Conservation (phyloP, 2,888 invertebrate genomes). For the Sarcophaga variegata region DNA sequence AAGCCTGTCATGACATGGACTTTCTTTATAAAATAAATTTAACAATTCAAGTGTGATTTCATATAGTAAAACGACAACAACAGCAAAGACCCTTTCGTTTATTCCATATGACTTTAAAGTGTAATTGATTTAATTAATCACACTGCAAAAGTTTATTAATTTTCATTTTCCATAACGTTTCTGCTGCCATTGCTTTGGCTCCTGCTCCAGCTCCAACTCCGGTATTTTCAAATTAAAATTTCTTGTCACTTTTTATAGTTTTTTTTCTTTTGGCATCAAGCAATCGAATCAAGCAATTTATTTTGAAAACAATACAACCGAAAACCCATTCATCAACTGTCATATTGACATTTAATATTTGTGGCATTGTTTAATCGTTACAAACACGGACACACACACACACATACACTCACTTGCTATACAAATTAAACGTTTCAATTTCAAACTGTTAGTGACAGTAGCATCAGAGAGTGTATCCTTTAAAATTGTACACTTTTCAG, state of each 20-base stretch:
- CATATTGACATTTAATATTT: conserved; percentile 27
- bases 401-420: background rate
- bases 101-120: no score
- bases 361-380: conserved; percentile 20
- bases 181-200: no score
- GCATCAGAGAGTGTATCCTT: background rate
- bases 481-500: background rate
- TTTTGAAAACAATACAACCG: background rate
- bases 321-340: conserved; percentile 39
- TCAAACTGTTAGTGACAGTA: background rate
- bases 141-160: no score
- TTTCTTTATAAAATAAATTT: background rate
- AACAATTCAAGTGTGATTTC: no score
- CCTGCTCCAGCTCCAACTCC: background rate
- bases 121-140: no score
- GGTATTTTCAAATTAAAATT: background rate
- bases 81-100: no score
- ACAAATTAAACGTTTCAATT: background rate
- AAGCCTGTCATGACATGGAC: background rate
- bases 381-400: background rate
- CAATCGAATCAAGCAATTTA: no score
- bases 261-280: no score
- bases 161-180: no score
- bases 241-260: background rate
- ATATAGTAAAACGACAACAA: no score